phyloP scores from a whole-genome alignment of 2,113 vertebrate genomes.

The Psophia crepitans region DNA sequence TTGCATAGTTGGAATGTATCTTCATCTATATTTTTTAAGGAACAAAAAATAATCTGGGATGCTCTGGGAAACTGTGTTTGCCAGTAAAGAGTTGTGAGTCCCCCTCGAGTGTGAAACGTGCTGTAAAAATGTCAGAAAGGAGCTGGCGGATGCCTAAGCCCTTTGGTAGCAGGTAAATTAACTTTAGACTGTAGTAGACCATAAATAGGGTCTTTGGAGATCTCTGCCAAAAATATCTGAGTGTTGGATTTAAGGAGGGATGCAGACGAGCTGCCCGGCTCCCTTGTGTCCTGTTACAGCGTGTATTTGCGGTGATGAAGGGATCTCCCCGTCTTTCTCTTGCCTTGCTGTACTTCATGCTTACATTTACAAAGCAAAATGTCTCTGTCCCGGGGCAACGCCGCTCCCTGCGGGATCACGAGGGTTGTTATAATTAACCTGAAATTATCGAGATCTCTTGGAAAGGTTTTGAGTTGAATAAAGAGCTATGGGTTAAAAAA shows the following conservation, averaged over 20 bases:
- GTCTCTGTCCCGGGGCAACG: background rate
- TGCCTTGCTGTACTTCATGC: background rate
- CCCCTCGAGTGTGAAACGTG: background rate
- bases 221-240: background rate
- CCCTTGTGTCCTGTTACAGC: background rate
- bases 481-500: background rate
- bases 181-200: background rate
- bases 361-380: background rate
- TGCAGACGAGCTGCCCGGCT: background rate
- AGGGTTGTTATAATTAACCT: background rate
- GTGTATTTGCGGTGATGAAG: background rate
- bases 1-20: background rate
- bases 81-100: background rate
- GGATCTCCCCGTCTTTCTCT: background rate
- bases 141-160: background rate
- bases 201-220: background rate
- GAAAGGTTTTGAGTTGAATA: background rate
- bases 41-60: background rate
- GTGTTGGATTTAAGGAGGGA: background rate
- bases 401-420: rapidly evolving
- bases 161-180: background rate
- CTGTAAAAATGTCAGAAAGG: background rate
- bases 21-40: background rate
- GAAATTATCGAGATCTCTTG: background rate
- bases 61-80: background rate